Conservation (phyloP, 2,113 vertebrate species). For the Phylloscopus whistleri region DNA sequence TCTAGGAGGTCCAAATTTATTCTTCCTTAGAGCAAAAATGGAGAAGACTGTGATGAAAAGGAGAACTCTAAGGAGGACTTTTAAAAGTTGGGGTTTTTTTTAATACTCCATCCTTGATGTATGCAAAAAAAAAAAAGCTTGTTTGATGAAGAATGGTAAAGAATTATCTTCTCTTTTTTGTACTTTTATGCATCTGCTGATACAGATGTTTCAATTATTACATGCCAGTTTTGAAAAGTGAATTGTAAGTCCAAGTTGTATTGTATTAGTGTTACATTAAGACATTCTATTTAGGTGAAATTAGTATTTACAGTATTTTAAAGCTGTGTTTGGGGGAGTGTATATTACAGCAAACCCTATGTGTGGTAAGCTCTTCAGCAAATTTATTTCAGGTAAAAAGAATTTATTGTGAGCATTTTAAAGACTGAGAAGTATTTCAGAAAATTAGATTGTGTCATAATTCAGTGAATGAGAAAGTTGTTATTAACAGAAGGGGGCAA, state of each 20-base stretch:
- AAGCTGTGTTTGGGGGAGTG: neutral
- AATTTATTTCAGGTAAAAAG: neutral
- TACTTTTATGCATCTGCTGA: neutral
- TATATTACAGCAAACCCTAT: neutral
- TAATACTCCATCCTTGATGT: neutral
- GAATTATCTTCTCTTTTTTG: neutral
- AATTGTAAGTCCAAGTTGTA: neutral
- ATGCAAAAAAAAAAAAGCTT: neutral
- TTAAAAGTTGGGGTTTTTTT: neutral
- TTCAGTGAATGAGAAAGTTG: constrained; percentile 25
- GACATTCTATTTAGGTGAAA: neutral
- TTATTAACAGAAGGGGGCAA: constrained; percentile 81
- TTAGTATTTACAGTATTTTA: neutral
- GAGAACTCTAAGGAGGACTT: neutral
- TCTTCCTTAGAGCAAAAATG: neutral
- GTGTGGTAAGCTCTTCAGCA: neutral
- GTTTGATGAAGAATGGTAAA: neutral
- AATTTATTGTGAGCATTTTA: neutral
- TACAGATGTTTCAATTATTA: neutral
- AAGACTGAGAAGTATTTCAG: neutral
- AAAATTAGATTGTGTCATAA: neutral
- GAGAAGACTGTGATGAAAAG: neutral
- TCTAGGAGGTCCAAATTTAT: neutral
- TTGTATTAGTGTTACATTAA: neutral
- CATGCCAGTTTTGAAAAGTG: neutral